Percentiles rank a stretch among this genome's conserved stretches.
Evolutionary conservation across 2,797 vertebrate genomes (phyloP).

Genomic region (Podarcis lilfordi): DNA sequence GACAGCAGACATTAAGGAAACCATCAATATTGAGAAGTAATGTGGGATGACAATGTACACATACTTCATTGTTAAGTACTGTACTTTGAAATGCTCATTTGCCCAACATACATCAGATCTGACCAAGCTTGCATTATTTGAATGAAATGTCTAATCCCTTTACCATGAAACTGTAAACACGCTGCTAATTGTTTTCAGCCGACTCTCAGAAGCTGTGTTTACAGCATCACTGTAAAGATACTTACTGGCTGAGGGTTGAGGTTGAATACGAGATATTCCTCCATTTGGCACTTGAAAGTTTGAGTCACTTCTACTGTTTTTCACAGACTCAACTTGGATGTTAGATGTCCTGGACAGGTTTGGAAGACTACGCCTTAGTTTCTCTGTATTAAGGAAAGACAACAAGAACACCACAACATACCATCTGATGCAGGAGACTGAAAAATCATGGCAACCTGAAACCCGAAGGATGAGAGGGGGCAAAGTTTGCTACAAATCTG

Average conservation of each 20-base stretch:
- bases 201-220: background rate
- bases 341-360: slow-evolving; percentile 90
- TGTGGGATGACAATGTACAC: background rate
- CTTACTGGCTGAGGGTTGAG: slow-evolving; percentile 93
- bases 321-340: slow-evolving; percentile 89
- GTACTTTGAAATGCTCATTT: background rate
- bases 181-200: background rate
- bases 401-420: slow-evolving; percentile 44
- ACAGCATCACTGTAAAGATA: slow-evolving; percentile 62
- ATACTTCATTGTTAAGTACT: background rate
- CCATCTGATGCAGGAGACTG: slow-evolving; percentile 35
- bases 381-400: slow-evolving; percentile 83
- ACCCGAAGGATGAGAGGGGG: slow-evolving; percentile 1
- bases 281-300: slow-evolving; percentile 98
- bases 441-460: background rate
- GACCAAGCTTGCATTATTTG: slow-evolving; percentile 6
- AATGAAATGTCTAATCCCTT: slow-evolving; percentile 28
- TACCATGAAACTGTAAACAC: slow-evolving; percentile 41
- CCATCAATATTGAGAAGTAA: background rate
- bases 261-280: slow-evolving; percentile 92
- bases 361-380: slow-evolving; percentile 97
- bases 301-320: slow-evolving; percentile 97
- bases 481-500: background rate
- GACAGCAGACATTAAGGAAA: background rate
- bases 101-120: background rate